These are phyloP conservation scores for Mus pahari DNA, from an alignment of 2,113 vertebrate genomes.

Conservation along the genomic window DNA sequence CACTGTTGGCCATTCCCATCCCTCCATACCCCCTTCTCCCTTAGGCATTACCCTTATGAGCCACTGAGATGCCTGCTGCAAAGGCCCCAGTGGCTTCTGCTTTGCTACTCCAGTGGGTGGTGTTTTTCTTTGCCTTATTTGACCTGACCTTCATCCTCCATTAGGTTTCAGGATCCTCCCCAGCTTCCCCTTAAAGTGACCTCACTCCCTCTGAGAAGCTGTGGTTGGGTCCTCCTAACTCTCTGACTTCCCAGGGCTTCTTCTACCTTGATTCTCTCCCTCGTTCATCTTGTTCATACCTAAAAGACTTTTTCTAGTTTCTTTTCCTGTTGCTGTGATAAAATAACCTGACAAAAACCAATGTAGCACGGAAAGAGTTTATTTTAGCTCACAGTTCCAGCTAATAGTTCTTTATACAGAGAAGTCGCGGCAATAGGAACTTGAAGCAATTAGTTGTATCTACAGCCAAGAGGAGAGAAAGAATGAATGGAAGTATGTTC, in stretches of 20 bases:
- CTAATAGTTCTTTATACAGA: too few relatives aligned
- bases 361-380: not conserved
- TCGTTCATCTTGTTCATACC: not conserved
- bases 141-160: not conserved
- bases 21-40: rapidly evolving
- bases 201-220: not conserved
- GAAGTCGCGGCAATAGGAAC: not conserved
- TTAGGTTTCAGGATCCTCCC: not conserved
- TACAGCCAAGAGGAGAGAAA: not conserved
- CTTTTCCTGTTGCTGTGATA: not conserved
- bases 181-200: not conserved
- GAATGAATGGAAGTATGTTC: too few relatives aligned
- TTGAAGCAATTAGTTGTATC: not conserved
- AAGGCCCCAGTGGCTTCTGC: not conserved
- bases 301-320: not conserved
- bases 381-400: not conserved
- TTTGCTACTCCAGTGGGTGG: not conserved
- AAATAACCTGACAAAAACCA: not conserved
- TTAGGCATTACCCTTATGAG: not conserved
- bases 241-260: not conserved
- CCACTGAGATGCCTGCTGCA: not conserved
- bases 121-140: not conserved
- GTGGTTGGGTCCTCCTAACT: not conserved
- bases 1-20: too few relatives aligned
- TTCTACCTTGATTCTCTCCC: not conserved